Conservation (phyloP, 2,888 invertebrate genomes). For the Drosophila hamatofila region DNA sequence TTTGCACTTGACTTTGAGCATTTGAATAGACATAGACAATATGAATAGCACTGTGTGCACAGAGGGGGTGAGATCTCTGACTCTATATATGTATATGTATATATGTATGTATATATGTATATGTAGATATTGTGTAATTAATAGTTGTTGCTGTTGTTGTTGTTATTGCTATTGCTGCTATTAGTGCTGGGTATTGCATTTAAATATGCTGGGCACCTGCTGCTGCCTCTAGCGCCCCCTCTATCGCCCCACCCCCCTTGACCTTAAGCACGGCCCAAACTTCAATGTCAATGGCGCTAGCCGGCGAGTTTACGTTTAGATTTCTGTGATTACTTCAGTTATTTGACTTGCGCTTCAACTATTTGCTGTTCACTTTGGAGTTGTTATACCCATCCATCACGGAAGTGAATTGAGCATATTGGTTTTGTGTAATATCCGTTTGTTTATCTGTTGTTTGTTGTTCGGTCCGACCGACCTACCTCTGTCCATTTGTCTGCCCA, state of each 20-base stretch:
- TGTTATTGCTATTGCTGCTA: background rate
- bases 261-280: slow-evolving; percentile 50
- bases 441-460: too few relatives aligned
- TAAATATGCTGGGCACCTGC: slow-evolving; percentile 44
- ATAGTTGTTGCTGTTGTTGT: slow-evolving; percentile 30
- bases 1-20: slow-evolving; percentile 69
- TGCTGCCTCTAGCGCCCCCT: slow-evolving; percentile 31
- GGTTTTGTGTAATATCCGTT: background rate
- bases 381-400: background rate
- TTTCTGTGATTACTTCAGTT: slow-evolving; percentile 21
- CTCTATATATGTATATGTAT: slow-evolving; percentile 2
- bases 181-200: slow-evolving; percentile 47
- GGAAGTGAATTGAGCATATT: background rate
- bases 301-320: slow-evolving; percentile 20
- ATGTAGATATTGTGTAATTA: slow-evolving; percentile 45
- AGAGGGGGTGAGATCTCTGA: slow-evolving; percentile 1
- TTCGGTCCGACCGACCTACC: too few relatives aligned
- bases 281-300: slow-evolving; percentile 46
- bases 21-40: slow-evolving; percentile 37
- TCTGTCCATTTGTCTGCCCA: too few relatives aligned
- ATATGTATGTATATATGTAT: background rate
- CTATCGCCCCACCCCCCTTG: too few relatives aligned
- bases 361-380: slow-evolving; percentile 18
- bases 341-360: slow-evolving; percentile 31
- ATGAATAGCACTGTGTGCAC: background rate